Conservation (phyloP, 2,113 vertebrate species). For the Megalops atlanticus region DNA sequence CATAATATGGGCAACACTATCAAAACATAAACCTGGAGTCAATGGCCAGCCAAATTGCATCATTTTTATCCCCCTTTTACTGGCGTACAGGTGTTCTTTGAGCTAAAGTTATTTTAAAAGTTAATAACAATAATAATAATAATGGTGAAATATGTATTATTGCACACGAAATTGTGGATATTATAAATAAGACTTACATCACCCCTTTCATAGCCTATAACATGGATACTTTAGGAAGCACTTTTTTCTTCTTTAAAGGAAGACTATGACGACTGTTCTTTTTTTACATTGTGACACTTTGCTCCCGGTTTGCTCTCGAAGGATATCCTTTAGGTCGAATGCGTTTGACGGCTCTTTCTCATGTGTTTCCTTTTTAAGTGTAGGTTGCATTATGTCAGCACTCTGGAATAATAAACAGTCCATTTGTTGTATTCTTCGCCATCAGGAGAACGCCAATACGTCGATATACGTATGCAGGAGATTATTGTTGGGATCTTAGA, state of each 20-base stretch:
- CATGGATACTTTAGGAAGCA: neutral
- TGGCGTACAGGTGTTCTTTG: constrained; percentile 7
- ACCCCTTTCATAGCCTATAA: no score
- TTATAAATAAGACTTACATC: neutral
- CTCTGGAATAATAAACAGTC: constrained; percentile 55
- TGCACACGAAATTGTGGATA: neutral
- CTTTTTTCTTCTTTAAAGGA: neutral
- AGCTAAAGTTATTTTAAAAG: neutral
- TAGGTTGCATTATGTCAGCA: constrained; percentile 49
- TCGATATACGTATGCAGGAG: constrained; percentile 1
- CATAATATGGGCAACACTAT: constrained; percentile 40
- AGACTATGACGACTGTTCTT: neutral
- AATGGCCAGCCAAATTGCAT: neutral
- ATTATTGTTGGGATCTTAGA: neutral
- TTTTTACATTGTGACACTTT: neutral
- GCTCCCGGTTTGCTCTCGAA: neutral
- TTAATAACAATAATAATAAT: neutral
- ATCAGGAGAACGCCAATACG: constrained; percentile 26
- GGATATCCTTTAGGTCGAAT: neutral
- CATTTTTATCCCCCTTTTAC: neutral
- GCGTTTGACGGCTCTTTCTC: constrained; percentile 42
- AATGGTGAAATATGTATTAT: neutral
- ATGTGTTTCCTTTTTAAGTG: constrained; percentile 65
- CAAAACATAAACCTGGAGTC: constrained; percentile 10
- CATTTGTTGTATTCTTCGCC: constrained; percentile 54